Conservation (phyloP, 2,797 vertebrate species). For the Champsocephalus esox region DNA sequence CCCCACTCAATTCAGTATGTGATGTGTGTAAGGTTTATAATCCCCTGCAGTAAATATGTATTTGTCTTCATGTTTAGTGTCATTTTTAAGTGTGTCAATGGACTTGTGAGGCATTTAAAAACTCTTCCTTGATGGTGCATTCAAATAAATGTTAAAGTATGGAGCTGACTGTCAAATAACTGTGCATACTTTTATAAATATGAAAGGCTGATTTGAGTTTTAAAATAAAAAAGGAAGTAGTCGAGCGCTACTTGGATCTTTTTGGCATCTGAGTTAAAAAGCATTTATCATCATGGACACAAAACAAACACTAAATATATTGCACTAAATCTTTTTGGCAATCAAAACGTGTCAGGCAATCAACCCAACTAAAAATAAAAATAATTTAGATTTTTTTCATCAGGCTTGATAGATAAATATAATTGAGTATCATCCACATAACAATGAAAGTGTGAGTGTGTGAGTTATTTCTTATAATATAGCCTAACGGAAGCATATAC, state of each 20-base stretch:
- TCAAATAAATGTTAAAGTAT: conserved; percentile 4
- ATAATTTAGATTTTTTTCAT: too few species aligned
- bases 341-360: neutral
- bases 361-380: too few species aligned
- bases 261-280: neutral
- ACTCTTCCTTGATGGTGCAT: conserved; percentile 16
- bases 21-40: neutral
- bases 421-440: too few species aligned
- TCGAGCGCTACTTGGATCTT: neutral
- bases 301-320: neutral
- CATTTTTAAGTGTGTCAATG: neutral
- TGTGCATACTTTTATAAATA: neutral
- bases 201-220: neutral
- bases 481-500: too few species aligned
- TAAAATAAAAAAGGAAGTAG: neutral
- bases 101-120: conserved; percentile 16
- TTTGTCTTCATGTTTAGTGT: neutral
- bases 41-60: neutral
- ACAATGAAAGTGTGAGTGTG: too few species aligned
- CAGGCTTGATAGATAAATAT: too few species aligned
- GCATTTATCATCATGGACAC: neutral
- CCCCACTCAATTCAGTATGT: neutral
- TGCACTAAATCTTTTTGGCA: too few species aligned
- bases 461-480: too few species aligned
- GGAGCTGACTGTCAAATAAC: neutral